Percentiles rank a stretch among this genome's conserved stretches.
Evolutionary conservation across 2,113 vertebrate genomes (phyloP).

Genomic region (Ophiodon elongatus): DNA sequence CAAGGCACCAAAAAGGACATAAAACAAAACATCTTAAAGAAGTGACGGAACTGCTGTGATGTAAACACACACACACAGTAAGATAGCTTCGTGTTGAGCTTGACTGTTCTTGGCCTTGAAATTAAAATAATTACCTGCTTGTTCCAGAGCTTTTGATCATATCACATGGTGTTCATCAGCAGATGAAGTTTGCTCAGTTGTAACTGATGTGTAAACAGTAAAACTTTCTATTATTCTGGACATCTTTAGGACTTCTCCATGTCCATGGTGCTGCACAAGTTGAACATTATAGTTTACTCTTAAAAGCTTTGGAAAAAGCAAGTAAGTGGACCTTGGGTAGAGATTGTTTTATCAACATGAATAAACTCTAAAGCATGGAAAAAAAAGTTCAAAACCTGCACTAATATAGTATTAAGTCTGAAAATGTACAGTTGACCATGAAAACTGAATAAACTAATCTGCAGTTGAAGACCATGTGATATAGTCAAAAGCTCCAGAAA

Average conservation of each 20-base stretch:
- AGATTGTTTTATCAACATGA: not conserved
- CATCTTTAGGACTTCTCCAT: not conserved
- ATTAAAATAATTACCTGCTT: not conserved
- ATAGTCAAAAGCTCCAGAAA: constrained; percentile 5
- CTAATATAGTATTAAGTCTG: not conserved
- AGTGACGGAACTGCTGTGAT: constrained; percentile 6
- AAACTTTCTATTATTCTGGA: not conserved
- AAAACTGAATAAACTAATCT: constrained; percentile 5
- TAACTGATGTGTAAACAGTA: not conserved
- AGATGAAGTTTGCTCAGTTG: not conserved
- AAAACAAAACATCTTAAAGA: constrained; percentile 36
- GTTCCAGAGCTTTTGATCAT: not conserved
- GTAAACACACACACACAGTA: not conserved
- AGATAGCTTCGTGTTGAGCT: not conserved
- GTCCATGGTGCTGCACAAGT: not conserved
- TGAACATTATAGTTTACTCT: not conserved
- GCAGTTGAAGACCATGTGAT: constrained; percentile 16
- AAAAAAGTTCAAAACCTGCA: not conserved
- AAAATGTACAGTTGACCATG: not conserved
- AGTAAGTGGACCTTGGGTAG: not conserved
- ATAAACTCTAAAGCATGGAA: not conserved
- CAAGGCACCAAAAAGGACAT: constrained; percentile 54
- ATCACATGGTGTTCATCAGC: constrained; percentile 17
- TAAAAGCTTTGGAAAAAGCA: not conserved
- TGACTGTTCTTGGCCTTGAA: not conserved